phyloP scores from a whole-genome alignment of 2,113 vertebrate species.

The Sinocyclocheilus rhinocerous region DNA sequence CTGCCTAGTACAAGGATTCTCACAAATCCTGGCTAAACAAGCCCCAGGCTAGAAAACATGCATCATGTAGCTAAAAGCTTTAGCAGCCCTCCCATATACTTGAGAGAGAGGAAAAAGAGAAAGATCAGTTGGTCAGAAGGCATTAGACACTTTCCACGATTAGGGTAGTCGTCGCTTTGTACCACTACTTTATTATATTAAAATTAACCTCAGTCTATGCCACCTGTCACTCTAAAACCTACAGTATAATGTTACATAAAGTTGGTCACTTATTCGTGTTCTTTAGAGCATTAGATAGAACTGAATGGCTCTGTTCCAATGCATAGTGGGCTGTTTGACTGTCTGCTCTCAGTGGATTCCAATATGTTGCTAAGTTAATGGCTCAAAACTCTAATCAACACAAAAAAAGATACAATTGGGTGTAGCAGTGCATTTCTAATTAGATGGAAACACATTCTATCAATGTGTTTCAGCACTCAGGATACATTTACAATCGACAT shows the following conservation, averaged over 20 bases:
- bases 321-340: not conserved
- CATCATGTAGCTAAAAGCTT: constrained; percentile 49
- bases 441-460: not conserved
- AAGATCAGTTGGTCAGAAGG: not conserved
- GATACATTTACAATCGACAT: not conserved
- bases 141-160: not conserved
- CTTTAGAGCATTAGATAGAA: not conserved
- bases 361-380: not conserved
- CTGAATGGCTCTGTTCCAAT: not conserved
- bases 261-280: not conserved
- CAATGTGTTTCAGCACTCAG: not conserved
- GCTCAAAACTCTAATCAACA: not conserved
- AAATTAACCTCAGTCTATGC: not conserved
- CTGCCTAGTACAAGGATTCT: constrained; percentile 39
- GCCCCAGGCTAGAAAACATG: constrained; percentile 44
- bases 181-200: not conserved
- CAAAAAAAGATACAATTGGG: not conserved
- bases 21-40: constrained; percentile 42
- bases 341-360: not conserved
- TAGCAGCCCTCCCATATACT: not conserved
- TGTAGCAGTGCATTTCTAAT: not conserved
- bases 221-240: no score
- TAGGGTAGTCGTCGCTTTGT: not conserved
- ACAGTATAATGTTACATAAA: no score
- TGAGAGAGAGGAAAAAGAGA: no score